Conservation (phyloP, 2,888 invertebrate species). For the Xanthia icteritia region DNA sequence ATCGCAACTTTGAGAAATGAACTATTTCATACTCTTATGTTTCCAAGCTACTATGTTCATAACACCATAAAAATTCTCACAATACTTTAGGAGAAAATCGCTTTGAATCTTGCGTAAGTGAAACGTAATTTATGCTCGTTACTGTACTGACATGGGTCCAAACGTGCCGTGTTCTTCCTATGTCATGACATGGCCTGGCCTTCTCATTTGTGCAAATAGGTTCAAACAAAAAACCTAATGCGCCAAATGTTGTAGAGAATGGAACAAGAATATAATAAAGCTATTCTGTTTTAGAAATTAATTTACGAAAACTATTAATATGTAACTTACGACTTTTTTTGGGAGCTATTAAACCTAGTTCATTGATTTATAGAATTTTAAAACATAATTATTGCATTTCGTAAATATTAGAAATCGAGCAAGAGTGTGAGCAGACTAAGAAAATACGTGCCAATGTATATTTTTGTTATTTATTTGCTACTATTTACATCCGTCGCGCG, state of each 20-base stretch:
- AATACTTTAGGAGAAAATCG: too few species aligned
- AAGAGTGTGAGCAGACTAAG: background rate
- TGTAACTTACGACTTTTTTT: background rate
- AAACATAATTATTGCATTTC: background rate
- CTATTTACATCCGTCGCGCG: conserved; percentile 8
- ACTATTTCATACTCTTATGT: too few species aligned
- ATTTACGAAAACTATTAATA: background rate
- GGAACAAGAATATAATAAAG: background rate
- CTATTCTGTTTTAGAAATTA: background rate
- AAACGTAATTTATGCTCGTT: too few species aligned
- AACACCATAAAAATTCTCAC: too few species aligned
- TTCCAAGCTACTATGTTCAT: too few species aligned
- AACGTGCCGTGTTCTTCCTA: conserved; percentile 30
- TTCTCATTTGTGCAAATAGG: conserved; percentile 38
- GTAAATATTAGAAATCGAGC: too few species aligned
- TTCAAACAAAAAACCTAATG: conserved; percentile 3
- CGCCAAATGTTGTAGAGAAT: background rate
- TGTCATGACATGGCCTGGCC: conserved; percentile 40
- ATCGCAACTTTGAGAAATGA: too few species aligned
- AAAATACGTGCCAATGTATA: conserved; percentile 34
- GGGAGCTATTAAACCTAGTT: too few species aligned
- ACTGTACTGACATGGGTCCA: background rate
- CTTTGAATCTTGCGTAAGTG: too few species aligned
- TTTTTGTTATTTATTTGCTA: conserved; percentile 23
- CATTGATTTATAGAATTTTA: background rate